Evolutionary conservation across 2,113 vertebrate species (phyloP).

Genomic region (Eulemur macaco): DNA sequence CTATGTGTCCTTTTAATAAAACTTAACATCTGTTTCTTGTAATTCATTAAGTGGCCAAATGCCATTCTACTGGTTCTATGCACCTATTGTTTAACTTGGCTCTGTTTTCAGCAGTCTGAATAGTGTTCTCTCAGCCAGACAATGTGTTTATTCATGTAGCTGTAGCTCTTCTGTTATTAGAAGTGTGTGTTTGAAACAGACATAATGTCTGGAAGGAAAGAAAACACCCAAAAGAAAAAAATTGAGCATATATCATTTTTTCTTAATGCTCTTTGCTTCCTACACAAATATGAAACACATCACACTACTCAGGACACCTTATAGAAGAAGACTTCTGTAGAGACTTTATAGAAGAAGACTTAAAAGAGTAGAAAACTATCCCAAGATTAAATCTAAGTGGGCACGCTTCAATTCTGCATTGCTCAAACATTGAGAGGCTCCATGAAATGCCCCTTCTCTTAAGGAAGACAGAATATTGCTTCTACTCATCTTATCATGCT

Average conservation of each 20-base stretch:
- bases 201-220: conserved; percentile 46
- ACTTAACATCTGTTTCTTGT: conserved; percentile 47
- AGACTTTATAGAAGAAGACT: neutral
- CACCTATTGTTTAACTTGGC: conserved; percentile 51
- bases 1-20: neutral
- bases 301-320: conserved; percentile 17
- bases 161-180: neutral
- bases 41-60: conserved; percentile 62
- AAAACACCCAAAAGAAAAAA: conserved; percentile 33
- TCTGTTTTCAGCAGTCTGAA: conserved; percentile 37
- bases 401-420: neutral
- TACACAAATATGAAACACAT: neutral
- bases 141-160: conserved; percentile 57
- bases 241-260: neutral
- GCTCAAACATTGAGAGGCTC: neutral
- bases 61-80: conserved; percentile 14
- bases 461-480: neutral
- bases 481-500: neutral
- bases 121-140: conserved; percentile 10
- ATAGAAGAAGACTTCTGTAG: neutral
- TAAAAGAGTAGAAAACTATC: neutral
- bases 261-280: neutral
- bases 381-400: neutral
- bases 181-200: conserved; percentile 44
- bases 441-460: neutral